Evolutionary conservation across 2,797 vertebrate genomes (phyloP), one percentile per base, ranked within the genome.

Genomic region (Naso thynnoides): DNA sequence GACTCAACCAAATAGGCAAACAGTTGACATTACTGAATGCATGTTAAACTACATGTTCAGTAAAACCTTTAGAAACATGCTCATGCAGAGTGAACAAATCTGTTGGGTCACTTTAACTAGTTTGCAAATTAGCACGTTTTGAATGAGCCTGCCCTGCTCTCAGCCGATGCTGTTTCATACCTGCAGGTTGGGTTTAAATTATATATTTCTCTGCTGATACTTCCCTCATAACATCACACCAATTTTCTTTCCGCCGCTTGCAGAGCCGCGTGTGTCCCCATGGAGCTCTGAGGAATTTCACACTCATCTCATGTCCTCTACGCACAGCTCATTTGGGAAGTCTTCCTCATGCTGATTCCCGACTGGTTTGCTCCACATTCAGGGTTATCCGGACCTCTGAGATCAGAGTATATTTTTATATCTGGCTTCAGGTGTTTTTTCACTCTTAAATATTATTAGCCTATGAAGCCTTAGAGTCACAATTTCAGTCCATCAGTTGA

Each of bases 231-330:
- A 41, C 52, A 41, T 70, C 76, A 45, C 71, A 64, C 69, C 21
- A 31, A 41, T 69, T 65, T 73, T 70, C 39, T 66, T 2, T 68
- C 41, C 24, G 18, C 78, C 73, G 64, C 83, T 82, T 63, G 57
- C 56, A 54, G 58, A 76, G 56, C 38, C 62, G 10, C 68, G 45
- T 29, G 50, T 18, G 42, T 55, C 18, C 70, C 33, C 23, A 11
- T 1, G 31, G 59, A 79, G 65, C 31, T 55, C 75, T 2, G 3
- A 38, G 29, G 81, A 73, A 77, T 76, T 71, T 89, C 66, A 79
- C 89, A 84, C 83, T 56, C 16, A 82, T 87, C 70, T 78, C 54
- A 79, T 59, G 74, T 77, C 63, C 65, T 79, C 38, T 6, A 21
- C 63, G 36, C 64, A n/a, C 38, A 9, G 21, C 39, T 80, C 62